These are phyloP conservation scores for Cyprinodon brontotheroides DNA, from an alignment of 2,113 vertebrate genomes.

Conservation along the genomic window DNA sequence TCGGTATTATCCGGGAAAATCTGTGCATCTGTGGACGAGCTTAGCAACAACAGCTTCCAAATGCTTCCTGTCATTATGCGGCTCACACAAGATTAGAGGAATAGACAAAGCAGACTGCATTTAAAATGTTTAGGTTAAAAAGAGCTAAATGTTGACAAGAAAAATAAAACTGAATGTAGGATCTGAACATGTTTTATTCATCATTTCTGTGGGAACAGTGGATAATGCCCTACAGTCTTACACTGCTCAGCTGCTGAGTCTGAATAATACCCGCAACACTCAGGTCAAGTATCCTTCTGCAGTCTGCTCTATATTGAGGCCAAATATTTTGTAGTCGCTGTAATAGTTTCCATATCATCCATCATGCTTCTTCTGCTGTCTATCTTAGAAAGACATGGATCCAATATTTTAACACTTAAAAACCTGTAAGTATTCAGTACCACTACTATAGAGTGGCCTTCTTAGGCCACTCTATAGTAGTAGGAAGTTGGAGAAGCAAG, in stretches of 20 bases:
- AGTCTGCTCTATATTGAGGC: slow-evolving; percentile 9
- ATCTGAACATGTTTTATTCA: slow-evolving; percentile 8
- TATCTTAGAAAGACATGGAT: background rate
- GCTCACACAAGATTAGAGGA: slow-evolving; percentile 6
- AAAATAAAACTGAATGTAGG: background rate
- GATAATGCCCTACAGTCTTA: slow-evolving; percentile 18
- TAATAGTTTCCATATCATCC: slow-evolving; percentile 21
- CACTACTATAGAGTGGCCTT: too few relatives aligned
- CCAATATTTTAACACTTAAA: background rate
- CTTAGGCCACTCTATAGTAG: too few relatives aligned
- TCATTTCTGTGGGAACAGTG: slow-evolving; percentile 4
- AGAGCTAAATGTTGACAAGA: background rate
- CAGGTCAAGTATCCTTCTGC: slow-evolving; percentile 42
- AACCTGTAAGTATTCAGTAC: background rate
- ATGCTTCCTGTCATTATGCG: slow-evolving; percentile 1
- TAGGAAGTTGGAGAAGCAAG: too few relatives aligned
- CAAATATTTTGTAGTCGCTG: slow-evolving; percentile 28
- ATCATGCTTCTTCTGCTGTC: slow-evolving; percentile 6
- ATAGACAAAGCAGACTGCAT: background rate
- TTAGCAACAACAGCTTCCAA: slow-evolving; percentile 25
- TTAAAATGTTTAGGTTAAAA: background rate
- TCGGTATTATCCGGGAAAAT: slow-evolving; percentile 31
- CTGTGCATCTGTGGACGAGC: slow-evolving; percentile 9
- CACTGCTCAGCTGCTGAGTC: slow-evolving; percentile 13
- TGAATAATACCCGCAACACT: slow-evolving; percentile 34